These are phyloP conservation scores for Ormyrus labotus DNA, from an alignment of 2,888 invertebrate species.

Conservation along the genomic window DNA sequence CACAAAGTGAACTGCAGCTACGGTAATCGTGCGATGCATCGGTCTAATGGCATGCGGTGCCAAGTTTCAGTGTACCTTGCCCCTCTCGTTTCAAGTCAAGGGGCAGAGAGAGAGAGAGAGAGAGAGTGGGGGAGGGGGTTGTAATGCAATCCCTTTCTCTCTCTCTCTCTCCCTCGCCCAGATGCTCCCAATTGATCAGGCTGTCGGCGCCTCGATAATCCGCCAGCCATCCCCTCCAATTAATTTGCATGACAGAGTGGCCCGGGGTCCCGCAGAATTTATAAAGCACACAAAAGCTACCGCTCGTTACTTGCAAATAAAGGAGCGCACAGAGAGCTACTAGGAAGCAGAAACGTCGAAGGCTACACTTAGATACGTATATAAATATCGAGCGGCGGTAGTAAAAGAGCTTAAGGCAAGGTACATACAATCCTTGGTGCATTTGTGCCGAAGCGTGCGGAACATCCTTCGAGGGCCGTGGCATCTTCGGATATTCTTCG, in stretches of 20 bases:
- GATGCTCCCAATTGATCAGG: slow-evolving; percentile 48
- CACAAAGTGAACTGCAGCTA: slow-evolving; percentile 19
- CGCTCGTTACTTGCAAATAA: slow-evolving; percentile 3
- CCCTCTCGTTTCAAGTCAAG: slow-evolving; percentile 8
- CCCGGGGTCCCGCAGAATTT: neutral
- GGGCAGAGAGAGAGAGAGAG: neutral
- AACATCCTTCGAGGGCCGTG: slow-evolving; percentile 3
- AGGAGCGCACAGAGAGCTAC: slow-evolving; percentile 15
- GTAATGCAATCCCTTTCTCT: slow-evolving; percentile 29
- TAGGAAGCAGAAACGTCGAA: slow-evolving; percentile 3
- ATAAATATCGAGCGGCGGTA: neutral
- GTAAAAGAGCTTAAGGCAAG: slow-evolving; percentile 45
- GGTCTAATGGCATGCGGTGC: slow-evolving; percentile 49
- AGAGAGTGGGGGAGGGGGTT: neutral
- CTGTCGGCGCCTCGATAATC: slow-evolving; percentile 30
- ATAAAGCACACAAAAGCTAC: slow-evolving; percentile 41
- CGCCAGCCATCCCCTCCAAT: slow-evolving; percentile 21
- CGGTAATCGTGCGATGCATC: slow-evolving; percentile 32
- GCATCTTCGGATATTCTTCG: slow-evolving; percentile 10
- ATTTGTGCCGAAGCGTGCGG: slow-evolving; percentile 45
- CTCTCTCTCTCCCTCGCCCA: slow-evolving; percentile 8
- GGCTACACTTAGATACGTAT: neutral
- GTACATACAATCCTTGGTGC: slow-evolving; percentile 49
- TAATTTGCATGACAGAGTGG: slow-evolving; percentile 13
- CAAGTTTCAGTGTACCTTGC: slow-evolving; percentile 47